Percentiles rank a stretch among this genome's conserved stretches.
These are phyloP conservation scores for Ictalurus punctatus DNA, from an alignment of 2,113 vertebrate genomes.

Conservation along the genomic window DNA sequence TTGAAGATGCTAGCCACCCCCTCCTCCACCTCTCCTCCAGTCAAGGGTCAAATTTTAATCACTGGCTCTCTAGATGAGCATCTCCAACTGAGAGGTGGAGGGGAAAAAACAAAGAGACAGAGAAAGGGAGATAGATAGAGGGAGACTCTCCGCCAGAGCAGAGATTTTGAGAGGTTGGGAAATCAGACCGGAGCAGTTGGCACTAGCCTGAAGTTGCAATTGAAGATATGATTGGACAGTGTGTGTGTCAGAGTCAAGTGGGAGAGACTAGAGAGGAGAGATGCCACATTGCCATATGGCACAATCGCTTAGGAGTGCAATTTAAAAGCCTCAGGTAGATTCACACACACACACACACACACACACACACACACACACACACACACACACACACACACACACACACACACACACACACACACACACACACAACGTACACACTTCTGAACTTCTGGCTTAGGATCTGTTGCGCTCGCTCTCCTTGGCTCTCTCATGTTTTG, in stretches of 20 bases:
- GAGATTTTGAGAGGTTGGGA: conserved; percentile 55
- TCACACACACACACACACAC: neutral
- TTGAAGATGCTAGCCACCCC: conserved; percentile 49
- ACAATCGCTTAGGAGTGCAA: conserved; percentile 4
- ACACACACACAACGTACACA: neutral
- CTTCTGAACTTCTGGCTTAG: neutral
- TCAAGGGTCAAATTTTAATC: conserved; percentile 65
- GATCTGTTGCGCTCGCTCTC: conserved; percentile 4
- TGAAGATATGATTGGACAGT: conserved; percentile 60
- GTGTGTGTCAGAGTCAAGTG: conserved; percentile 23
- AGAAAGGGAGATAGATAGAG: conserved; percentile 40
- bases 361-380: neutral
- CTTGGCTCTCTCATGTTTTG: neutral
- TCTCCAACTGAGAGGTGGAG: conserved; percentile 33
- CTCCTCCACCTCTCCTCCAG: conserved; percentile 50
- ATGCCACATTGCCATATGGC: conserved; percentile 16
- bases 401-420: neutral
- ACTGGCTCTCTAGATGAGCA: conserved; percentile 58
- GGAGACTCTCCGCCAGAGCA: conserved; percentile 47
- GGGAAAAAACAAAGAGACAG: neutral
- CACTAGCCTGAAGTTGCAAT: conserved; percentile 53
- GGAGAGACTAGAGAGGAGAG: neutral
- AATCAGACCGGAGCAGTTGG: conserved; percentile 53
- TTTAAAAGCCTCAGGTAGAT: conserved; percentile 48
- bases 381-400: neutral